Evolutionary conservation across 2,113 vertebrate genomes (phyloP).

Genomic region (Argyrosomus japonicus): DNA sequence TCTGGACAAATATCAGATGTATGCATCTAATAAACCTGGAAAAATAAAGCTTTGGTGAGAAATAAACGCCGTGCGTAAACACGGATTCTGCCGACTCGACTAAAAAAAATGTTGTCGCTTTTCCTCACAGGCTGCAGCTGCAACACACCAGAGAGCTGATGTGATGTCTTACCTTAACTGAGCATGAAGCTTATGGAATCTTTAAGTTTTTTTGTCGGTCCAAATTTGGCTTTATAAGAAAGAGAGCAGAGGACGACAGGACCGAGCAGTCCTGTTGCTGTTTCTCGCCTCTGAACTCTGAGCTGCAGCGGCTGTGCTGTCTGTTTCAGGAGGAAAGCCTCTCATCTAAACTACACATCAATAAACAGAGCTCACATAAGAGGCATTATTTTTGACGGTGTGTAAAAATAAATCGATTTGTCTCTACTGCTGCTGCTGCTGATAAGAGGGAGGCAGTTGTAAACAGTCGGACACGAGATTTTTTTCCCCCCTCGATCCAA

Average conservation of each 20-base stretch:
- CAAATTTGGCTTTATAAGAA: slow-evolving; percentile 6
- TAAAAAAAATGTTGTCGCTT: slow-evolving; percentile 7
- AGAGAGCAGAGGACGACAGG: slow-evolving; percentile 14
- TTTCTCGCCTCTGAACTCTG: slow-evolving; percentile 47
- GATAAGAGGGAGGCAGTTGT: slow-evolving; percentile 88
- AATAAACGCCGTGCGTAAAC: slow-evolving; percentile 63
- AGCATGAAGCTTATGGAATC: slow-evolving; percentile 1
- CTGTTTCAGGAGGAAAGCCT: slow-evolving; percentile 45
- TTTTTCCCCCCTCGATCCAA: slow-evolving; percentile 89
- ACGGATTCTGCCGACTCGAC: slow-evolving; percentile 4
- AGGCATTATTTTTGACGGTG: slow-evolving; percentile 20
- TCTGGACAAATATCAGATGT: not conserved
- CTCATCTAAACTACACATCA: slow-evolving; percentile 30
- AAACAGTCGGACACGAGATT: slow-evolving; percentile 96
- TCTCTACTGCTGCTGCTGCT: slow-evolving; percentile 77
- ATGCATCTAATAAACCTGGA: not conserved
- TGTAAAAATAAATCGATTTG: slow-evolving; percentile 39
- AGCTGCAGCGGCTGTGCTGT: slow-evolving; percentile 31
- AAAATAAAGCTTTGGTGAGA: not conserved
- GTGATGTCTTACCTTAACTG: slow-evolving; percentile 38
- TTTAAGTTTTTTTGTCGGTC: slow-evolving; percentile 1
- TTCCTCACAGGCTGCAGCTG: slow-evolving; percentile 27
- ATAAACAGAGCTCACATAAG: slow-evolving; percentile 32
- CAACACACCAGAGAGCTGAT: slow-evolving; percentile 8
- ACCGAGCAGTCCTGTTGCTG: slow-evolving; percentile 70